A percentile compares a stretch with the other conserved stretches of the same genome.
Evolutionary conservation across 2,113 vertebrate genomes (phyloP).

Genomic region (Vicugna pacos): DNA sequence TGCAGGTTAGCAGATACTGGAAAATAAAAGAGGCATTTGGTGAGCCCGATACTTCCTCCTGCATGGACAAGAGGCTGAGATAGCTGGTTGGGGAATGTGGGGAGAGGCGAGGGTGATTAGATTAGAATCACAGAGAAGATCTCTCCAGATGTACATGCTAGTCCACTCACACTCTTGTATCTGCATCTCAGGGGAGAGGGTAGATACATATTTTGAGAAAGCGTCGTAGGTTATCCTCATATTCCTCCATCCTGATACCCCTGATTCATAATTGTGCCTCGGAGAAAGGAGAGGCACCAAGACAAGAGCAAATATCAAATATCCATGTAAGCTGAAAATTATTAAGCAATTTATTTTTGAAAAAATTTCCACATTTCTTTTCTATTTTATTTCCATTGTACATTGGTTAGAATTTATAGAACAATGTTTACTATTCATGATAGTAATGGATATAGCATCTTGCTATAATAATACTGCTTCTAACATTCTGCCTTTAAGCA

Average conservation of each 20-base stretch:
- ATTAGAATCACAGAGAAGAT: not conserved
- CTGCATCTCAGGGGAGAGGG: not conserved
- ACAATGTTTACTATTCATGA: not conserved
- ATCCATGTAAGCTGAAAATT: not conserved
- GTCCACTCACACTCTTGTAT: not conserved
- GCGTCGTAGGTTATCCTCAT: not conserved
- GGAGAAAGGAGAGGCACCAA: not conserved
- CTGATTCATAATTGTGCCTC: not conserved
- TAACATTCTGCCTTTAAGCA: not conserved
- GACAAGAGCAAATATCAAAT: constrained; percentile 1
- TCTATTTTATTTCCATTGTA: not conserved
- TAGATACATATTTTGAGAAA: not conserved
- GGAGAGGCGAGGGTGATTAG: not conserved
- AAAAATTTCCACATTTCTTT: no score
- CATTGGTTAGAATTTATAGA: not conserved
- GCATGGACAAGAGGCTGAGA: not conserved
- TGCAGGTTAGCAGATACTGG: not conserved
- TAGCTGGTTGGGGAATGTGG: not conserved
- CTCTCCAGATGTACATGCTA: not conserved
- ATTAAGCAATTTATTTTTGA: not conserved
- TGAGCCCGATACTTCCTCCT: not conserved
- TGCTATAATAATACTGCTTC: not conserved
- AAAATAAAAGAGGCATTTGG: not conserved
- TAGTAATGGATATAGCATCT: not conserved
- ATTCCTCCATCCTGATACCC: not conserved